Percentiles rank a stretch among this genome's conserved stretches.
phyloP scores from a whole-genome alignment of 1,140 invertebrate species.

The Colletes latitarsis region DNA sequence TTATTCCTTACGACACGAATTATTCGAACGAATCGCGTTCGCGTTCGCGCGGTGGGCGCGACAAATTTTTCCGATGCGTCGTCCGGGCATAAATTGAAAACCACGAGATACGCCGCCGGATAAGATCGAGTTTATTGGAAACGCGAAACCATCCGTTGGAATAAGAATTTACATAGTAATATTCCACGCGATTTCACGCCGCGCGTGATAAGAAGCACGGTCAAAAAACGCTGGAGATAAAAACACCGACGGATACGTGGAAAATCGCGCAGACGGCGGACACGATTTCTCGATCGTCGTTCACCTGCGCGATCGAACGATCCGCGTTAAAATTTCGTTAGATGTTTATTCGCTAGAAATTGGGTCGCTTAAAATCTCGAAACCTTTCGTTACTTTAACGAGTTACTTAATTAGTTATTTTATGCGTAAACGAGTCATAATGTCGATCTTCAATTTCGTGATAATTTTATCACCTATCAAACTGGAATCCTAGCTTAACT shows the following conservation, averaged over 20 bases:
- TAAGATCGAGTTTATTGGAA: constrained; percentile 27
- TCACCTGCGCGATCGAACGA: neutral
- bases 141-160: neutral
- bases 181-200: constrained; percentile 36
- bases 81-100: neutral
- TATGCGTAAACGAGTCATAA: too few species aligned
- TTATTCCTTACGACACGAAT: constrained; percentile 8
- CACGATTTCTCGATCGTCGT: neutral
- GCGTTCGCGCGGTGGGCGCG: neutral
- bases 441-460: too few species aligned
- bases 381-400: too few species aligned
- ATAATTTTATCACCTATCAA: too few species aligned
- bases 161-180: constrained; percentile 43
- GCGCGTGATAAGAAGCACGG: constrained; percentile 19
- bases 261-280: neutral
- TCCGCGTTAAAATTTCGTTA: too few species aligned
- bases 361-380: too few species aligned
- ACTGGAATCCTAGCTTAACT: too few species aligned
- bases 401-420: too few species aligned
- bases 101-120: neutral
- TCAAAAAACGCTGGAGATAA: constrained; percentile 19
- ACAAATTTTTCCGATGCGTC: neutral
- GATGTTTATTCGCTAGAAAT: too few species aligned
- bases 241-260: constrained; percentile 1
- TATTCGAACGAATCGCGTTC: too few species aligned